Evolutionary conservation across 2,888 invertebrate genomes (phyloP).

Genomic region (Volucella bombylans): DNA sequence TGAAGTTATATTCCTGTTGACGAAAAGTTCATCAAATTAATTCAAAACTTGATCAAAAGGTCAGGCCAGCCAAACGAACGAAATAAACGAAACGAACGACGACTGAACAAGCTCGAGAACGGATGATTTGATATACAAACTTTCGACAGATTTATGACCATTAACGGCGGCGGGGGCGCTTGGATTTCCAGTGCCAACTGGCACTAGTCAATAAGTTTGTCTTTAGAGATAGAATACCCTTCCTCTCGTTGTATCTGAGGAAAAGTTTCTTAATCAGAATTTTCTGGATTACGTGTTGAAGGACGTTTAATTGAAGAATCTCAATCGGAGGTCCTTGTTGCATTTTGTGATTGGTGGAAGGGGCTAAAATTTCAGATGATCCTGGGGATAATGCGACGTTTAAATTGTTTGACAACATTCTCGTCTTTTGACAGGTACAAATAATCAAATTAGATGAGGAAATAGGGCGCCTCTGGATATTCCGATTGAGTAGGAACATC

Average conservation of each 20-base stretch:
- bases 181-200: not conserved
- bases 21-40: constrained; percentile 68
- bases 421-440: constrained; percentile 33
- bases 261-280: constrained; percentile 51
- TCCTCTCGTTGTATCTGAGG: not conserved
- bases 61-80: constrained; percentile 33
- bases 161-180: constrained; percentile 10
- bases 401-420: constrained; percentile 34
- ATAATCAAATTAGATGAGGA: constrained; percentile 32
- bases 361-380: constrained; percentile 1
- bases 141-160: constrained; percentile 41
- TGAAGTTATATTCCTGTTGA: constrained; percentile 37
- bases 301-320: constrained; percentile 47
- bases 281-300: constrained; percentile 48
- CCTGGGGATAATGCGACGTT: constrained; percentile 43
- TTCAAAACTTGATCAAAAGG: constrained; percentile 54
- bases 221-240: too few relatives aligned
- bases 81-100: not conserved
- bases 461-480: not conserved
- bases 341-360: not conserved
- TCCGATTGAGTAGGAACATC: too few relatives aligned
- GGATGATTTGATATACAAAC: constrained; percentile 60
- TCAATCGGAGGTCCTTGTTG: not conserved
- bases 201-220: too few relatives aligned
- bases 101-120: not conserved